Conservation (phyloP, 1,140 invertebrate genomes). For the Steinernema khuongi region DNA sequence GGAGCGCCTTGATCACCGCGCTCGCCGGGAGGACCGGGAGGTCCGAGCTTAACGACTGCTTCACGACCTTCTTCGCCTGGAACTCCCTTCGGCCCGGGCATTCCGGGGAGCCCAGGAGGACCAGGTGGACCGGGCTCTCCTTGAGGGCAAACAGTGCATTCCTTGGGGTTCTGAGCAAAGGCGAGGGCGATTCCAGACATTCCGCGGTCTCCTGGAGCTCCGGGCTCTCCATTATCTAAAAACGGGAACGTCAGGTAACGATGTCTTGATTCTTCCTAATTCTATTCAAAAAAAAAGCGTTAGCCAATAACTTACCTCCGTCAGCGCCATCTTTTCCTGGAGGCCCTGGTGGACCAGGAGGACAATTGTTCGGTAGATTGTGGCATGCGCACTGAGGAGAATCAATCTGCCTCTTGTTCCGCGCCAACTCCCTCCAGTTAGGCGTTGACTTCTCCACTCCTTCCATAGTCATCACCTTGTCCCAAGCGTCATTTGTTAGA, state of each 20-base stretch:
- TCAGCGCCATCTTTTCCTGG: slow-evolving; percentile 9
- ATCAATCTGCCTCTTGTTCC: slow-evolving; percentile 1
- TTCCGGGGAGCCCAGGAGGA: slow-evolving; percentile 16
- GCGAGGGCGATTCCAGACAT: slow-evolving; percentile 4
- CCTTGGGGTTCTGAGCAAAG: not conserved
- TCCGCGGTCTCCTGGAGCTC: slow-evolving; percentile 16
- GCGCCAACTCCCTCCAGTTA: slow-evolving; percentile 19
- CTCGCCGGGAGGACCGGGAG: slow-evolving; percentile 10
- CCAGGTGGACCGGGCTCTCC: slow-evolving; percentile 21
- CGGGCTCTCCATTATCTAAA: slow-evolving; percentile 13
- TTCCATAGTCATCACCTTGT: slow-evolving; percentile 15
- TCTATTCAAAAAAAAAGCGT: too few relatives aligned
- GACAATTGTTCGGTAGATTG: slow-evolving; percentile 19
- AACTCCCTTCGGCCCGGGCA: not conserved
- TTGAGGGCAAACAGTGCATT: slow-evolving; percentile 12
- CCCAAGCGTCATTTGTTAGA: slow-evolving; percentile 19
- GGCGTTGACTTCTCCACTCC: not conserved
- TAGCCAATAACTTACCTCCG: not conserved
- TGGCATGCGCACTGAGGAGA: slow-evolving; percentile 17
- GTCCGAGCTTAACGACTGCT: not conserved
- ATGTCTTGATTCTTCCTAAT: not conserved
- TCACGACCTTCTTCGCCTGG: not conserved
- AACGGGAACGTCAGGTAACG: not conserved
- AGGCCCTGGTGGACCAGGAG: slow-evolving; percentile 21
- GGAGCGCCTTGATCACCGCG: slow-evolving; percentile 13